Percentiles rank a stretch among this genome's conserved stretches.
phyloP scores from a whole-genome alignment of 2,113 vertebrate genomes.

The Ictidomys tridecemlineatus region DNA sequence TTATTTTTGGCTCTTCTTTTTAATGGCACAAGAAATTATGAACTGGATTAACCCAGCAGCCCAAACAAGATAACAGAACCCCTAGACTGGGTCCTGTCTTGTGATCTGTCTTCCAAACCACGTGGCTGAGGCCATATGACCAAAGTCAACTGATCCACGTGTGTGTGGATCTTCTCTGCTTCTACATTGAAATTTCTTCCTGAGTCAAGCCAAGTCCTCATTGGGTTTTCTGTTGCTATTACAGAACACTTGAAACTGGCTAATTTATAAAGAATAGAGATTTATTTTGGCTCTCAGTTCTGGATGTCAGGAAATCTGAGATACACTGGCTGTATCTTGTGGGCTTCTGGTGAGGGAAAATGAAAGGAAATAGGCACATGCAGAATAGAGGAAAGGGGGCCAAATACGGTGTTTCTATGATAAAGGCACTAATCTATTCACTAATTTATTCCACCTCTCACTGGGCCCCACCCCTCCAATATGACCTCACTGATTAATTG shows the following conservation, averaged over 20 bases:
- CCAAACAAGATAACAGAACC: neutral
- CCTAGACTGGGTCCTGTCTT: neutral
- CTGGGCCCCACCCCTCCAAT: neutral
- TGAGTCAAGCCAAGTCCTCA: neutral
- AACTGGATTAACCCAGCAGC: neutral
- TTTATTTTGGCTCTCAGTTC: neutral
- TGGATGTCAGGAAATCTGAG: neutral
- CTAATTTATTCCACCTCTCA: neutral
- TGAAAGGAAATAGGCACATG: neutral
- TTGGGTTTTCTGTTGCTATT: neutral
- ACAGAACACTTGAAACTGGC: neutral
- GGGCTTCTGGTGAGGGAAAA: neutral
- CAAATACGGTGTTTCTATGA: neutral
- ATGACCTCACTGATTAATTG: neutral
- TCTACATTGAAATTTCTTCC: neutral
- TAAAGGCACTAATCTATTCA: neutral
- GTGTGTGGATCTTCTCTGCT: neutral
- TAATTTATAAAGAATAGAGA: neutral
- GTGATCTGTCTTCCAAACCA: neutral
- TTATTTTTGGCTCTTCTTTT: constrained; percentile 5
- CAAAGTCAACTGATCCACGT: neutral
- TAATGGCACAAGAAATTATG: neutral
- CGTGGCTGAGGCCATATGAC: neutral
- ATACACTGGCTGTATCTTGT: neutral
- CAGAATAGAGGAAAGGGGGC: neutral